Percentiles rank a stretch among this genome's conserved stretches.
phyloP scores from a whole-genome alignment of 2,113 vertebrate genomes.

The Budorcas taxicolor region DNA sequence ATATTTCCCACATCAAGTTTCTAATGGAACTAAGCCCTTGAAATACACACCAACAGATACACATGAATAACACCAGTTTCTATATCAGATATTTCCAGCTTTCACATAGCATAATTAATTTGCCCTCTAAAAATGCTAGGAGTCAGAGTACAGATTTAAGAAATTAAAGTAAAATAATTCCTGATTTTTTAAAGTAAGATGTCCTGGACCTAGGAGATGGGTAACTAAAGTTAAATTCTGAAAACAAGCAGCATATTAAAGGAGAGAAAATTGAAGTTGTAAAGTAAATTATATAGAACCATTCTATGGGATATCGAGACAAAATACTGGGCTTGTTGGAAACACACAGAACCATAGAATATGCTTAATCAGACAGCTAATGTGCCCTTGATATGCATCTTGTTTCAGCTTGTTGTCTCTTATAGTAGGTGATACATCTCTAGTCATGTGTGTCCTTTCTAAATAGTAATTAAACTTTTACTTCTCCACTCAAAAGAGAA shows the following conservation, averaged over 20 bases:
- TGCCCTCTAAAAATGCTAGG: not conserved
- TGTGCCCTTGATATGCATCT: not conserved
- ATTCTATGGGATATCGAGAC: not conserved
- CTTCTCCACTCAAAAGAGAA: slow-evolving; percentile 3
- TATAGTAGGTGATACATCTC: not conserved
- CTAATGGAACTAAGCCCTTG: not conserved
- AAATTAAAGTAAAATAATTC: slow-evolving; percentile 23
- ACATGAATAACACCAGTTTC: not conserved
- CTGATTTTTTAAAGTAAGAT: not conserved
- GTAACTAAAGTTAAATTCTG: not conserved
- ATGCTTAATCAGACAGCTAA: not conserved
- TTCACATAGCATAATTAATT: not conserved
- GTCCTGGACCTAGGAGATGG: not conserved
- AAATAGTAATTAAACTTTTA: slow-evolving; percentile 26
- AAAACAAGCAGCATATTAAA: not conserved
- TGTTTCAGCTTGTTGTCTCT: not conserved
- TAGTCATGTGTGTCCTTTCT: not conserved
- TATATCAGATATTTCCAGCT: not conserved
- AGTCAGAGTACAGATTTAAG: not conserved
- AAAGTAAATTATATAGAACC: not conserved
- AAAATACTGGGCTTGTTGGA: not conserved
- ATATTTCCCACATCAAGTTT: not conserved
- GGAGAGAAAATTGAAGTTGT: not conserved
- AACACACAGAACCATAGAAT: not conserved
- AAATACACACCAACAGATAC: not conserved